phyloP scores from a whole-genome alignment of 2,888 invertebrate genomes.

The Drosophila recens region DNA sequence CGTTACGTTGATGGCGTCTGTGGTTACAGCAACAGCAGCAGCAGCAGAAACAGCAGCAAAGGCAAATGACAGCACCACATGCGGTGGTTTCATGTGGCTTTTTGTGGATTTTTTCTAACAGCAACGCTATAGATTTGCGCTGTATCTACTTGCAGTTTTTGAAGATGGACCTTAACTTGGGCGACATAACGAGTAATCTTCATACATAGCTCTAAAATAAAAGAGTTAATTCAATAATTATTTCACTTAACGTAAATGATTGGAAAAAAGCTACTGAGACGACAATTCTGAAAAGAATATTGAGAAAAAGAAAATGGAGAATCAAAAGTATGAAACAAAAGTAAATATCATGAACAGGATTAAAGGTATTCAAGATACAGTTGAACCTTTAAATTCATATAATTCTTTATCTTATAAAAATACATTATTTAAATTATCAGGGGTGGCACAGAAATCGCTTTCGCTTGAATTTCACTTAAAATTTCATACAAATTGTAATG shows the following conservation, averaged over 20 bases:
- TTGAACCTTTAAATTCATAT: no score
- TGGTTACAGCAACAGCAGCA: conserved; percentile 51
- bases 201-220: neutral
- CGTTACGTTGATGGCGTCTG: conserved; percentile 60
- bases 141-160: conserved; percentile 11
- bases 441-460: no score
- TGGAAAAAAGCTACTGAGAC: no score
- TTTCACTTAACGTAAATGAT: no score
- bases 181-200: neutral
- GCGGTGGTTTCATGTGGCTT: conserved; percentile 52
- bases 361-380: no score
- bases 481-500: no score
- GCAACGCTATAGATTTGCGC: neutral
- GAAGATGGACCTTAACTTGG: conserved; percentile 4
- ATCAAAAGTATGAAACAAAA: no score
- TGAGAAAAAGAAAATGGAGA: neutral
- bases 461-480: no score
- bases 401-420: no score
- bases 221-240: neutral
- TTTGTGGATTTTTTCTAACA: neutral
- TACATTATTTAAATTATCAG: no score
- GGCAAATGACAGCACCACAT: conserved; percentile 58
- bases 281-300: neutral
- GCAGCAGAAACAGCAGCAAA: conserved; percentile 28
- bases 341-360: no score